A percentile compares a stretch with the other conserved stretches of the same genome.
Conservation (phyloP, 2,888 invertebrate species). For the Digitonthophagus gazella region DNA sequence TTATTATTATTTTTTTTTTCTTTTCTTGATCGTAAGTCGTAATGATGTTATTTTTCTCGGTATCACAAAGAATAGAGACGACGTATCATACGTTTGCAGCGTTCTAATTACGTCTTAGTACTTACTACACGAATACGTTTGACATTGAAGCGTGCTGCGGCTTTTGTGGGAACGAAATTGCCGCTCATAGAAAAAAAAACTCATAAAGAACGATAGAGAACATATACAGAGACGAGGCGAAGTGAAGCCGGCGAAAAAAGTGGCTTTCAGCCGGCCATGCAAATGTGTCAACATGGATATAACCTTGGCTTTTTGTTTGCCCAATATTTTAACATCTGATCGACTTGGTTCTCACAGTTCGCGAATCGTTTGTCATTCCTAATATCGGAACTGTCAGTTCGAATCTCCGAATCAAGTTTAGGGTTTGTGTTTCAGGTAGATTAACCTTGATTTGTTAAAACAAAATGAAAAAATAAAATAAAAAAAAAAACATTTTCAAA, state of each 20-base stretch:
- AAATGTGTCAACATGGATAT: background rate
- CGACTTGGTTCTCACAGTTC: background rate
- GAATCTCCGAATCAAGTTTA: background rate
- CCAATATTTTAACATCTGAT: background rate
- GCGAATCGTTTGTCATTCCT: background rate
- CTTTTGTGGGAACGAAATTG: background rate
- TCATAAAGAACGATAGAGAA: background rate
- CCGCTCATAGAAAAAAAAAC: background rate
- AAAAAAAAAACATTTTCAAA: background rate
- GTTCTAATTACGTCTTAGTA: background rate
- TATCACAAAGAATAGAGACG: background rate
- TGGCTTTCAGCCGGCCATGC: background rate
- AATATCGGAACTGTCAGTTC: background rate
- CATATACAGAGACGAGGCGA: background rate
- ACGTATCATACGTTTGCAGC: background rate
- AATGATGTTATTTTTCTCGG: background rate
- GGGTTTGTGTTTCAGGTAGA: background rate
- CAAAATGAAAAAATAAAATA: background rate
- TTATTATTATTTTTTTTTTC: background rate
- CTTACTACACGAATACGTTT: background rate
- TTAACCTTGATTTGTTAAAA: background rate
- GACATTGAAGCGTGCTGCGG: background rate
- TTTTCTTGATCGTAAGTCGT: background rate
- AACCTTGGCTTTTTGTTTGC: background rate
- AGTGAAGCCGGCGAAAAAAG: background rate